Evolutionary conservation across 2,113 vertebrate genomes (phyloP).

Genomic region (Canis aureus): DNA sequence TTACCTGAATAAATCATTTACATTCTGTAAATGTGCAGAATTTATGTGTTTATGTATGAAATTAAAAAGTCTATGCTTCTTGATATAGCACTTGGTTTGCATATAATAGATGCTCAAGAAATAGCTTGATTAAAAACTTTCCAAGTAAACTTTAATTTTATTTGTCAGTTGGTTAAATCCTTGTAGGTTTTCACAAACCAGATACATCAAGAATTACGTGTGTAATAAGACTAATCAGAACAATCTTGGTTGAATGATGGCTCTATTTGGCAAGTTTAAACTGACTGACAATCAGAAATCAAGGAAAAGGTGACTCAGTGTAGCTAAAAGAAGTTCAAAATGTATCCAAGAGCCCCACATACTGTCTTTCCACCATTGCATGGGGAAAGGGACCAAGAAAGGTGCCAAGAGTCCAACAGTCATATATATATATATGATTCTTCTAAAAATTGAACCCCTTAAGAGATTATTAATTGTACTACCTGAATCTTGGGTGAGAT

Average conservation of each 20-base stretch:
- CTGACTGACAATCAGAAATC: background rate
- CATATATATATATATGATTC: too few species aligned
- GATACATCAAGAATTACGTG: background rate
- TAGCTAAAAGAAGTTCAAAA: background rate
- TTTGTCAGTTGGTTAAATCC: background rate
- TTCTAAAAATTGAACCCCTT: background rate
- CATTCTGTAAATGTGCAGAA: background rate
- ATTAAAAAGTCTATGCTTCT: background rate
- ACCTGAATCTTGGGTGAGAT: background rate
- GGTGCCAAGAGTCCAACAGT: background rate
- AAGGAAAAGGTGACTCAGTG: background rate
- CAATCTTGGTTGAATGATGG: background rate
- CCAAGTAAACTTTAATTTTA: conserved; percentile 20
- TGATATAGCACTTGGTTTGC: background rate
- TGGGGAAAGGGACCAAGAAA: background rate
- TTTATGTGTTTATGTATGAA: background rate
- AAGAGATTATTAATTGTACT: background rate
- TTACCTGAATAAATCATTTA: background rate
- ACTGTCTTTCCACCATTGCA: background rate
- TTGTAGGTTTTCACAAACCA: background rate
- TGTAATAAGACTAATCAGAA: background rate
- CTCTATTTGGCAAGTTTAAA: background rate
- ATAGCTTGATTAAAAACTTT: background rate
- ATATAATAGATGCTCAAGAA: background rate
- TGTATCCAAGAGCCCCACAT: background rate